Conservation (phyloP, 1,140 invertebrate species). For the Achatina immaculata region DNA sequence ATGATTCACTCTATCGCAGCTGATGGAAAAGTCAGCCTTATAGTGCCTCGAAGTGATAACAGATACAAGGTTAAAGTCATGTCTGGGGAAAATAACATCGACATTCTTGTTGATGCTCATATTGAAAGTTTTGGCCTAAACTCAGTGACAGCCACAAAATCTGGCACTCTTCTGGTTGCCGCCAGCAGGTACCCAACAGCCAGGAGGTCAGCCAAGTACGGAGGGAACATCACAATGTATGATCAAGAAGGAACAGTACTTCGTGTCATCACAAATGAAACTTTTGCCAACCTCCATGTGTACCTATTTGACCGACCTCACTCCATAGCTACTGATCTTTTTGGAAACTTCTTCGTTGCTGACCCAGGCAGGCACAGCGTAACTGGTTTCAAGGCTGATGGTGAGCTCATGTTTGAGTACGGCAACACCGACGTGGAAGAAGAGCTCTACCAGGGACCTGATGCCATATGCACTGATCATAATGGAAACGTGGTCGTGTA, state of each 20-base stretch:
- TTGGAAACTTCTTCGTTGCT: conserved; percentile 54
- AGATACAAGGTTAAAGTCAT: conserved; percentile 61
- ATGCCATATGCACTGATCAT: conserved; percentile 56
- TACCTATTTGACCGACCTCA: conserved; percentile 61
- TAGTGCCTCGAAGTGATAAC: conserved; percentile 60
- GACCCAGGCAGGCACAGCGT: conserved; percentile 60
- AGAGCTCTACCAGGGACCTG: conserved; percentile 61
- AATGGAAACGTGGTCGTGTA: conserved; percentile 58
- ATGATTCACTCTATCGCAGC: conserved; percentile 60
- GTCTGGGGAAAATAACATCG: conserved; percentile 56
- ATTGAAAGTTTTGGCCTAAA: conserved; percentile 63
- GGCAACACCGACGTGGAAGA: conserved; percentile 60
- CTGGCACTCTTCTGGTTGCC: conserved; percentile 55
- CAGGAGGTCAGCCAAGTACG: conserved; percentile 55
- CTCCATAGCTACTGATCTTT: conserved; percentile 48
- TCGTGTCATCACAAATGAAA: conserved; percentile 59
- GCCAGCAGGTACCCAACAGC: conserved; percentile 59
- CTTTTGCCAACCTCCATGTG: conserved; percentile 48
- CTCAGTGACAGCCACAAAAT: conserved; percentile 55
- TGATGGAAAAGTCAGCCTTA: conserved; percentile 62
- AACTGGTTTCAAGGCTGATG: conserved; percentile 49
- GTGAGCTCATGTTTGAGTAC: conserved; percentile 59
- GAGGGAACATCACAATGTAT: conserved; percentile 63
- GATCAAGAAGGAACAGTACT: conserved; percentile 51
- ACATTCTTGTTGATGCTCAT: conserved; percentile 55